A percentile compares a stretch with the other conserved stretches of the same genome.
phyloP scores from a whole-genome alignment of 1,140 invertebrate genomes.

The Drosophila teissieri region DNA sequence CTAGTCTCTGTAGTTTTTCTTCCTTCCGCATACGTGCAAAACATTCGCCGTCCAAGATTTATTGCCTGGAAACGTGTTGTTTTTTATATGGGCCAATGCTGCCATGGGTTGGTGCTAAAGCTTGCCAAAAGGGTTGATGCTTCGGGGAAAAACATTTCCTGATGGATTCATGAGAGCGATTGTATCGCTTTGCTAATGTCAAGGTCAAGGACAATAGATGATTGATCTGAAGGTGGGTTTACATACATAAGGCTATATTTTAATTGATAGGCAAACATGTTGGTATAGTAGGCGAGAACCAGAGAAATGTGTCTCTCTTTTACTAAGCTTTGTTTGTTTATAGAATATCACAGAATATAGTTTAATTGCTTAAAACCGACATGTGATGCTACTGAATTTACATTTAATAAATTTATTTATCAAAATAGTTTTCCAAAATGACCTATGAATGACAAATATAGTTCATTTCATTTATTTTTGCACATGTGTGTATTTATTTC shows the following conservation, averaged over 20 bases:
- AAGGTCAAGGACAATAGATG: slow-evolving; percentile 58
- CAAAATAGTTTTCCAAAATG: no score
- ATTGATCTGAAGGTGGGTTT: slow-evolving; percentile 2
- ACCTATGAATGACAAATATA: no score
- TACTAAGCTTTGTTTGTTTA: no score
- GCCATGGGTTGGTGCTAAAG: not conserved
- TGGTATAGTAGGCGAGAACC: no score
- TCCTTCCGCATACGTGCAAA: slow-evolving; percentile 60
- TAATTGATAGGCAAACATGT: slow-evolving; percentile 1
- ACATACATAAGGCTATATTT: not conserved
- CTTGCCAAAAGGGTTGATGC: slow-evolving; percentile 29
- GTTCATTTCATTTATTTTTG: not conserved
- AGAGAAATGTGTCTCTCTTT: no score
- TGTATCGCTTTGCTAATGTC: slow-evolving; percentile 13
- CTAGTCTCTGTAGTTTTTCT: slow-evolving; percentile 16
- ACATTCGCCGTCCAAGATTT: slow-evolving; percentile 66
- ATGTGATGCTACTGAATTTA: no score
- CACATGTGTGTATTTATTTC: not conserved
- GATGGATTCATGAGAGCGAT: slow-evolving; percentile 20
- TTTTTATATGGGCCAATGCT: slow-evolving; percentile 46
- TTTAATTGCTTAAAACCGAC: no score
- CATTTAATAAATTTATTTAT: no score
- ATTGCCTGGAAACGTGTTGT: slow-evolving; percentile 67
- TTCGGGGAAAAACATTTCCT: slow-evolving; percentile 14
- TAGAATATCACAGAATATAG: no score